Percentiles rank a stretch among this genome's conserved stretches.
phyloP scores from a whole-genome alignment of 2,888 invertebrate genomes.

The Petrolisthes manimaculis region DNA sequence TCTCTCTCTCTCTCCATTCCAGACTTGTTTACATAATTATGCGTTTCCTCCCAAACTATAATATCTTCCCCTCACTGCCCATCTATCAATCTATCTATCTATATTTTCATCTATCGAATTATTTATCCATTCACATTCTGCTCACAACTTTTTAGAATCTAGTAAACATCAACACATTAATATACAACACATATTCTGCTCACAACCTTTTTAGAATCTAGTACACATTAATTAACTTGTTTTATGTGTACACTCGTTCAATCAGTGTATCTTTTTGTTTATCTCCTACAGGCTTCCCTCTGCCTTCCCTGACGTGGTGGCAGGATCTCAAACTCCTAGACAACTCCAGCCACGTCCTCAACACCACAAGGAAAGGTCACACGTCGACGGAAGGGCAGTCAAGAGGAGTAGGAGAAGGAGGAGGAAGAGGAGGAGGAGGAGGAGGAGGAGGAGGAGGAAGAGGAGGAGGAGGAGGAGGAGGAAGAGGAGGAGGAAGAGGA shows the following conservation, averaged over 20 bases:
- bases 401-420: no score
- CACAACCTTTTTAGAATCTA: background rate
- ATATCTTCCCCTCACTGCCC: background rate
- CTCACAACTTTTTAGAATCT: background rate
- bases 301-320: slow-evolving; percentile 63
- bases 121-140: background rate
- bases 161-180: background rate
- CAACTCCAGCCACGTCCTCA: slow-evolving; percentile 59
- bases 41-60: background rate
- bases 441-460: background rate
- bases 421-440: no score
- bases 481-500: no score
- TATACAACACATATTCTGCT: background rate
- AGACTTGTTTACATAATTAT: background rate
- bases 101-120: background rate
- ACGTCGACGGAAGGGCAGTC: no score
- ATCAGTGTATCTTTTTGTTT: background rate
- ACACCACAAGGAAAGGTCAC: slow-evolving; percentile 20
- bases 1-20: background rate
- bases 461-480: no score
- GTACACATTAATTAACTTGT: background rate
- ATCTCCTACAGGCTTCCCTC: slow-evolving; percentile 44
- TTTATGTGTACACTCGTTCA: background rate
- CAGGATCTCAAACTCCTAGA: slow-evolving; percentile 58
- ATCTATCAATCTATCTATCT: background rate